Evolutionary conservation across 2,888 invertebrate species (phyloP).

Genomic region (Heliconius hortense): DNA sequence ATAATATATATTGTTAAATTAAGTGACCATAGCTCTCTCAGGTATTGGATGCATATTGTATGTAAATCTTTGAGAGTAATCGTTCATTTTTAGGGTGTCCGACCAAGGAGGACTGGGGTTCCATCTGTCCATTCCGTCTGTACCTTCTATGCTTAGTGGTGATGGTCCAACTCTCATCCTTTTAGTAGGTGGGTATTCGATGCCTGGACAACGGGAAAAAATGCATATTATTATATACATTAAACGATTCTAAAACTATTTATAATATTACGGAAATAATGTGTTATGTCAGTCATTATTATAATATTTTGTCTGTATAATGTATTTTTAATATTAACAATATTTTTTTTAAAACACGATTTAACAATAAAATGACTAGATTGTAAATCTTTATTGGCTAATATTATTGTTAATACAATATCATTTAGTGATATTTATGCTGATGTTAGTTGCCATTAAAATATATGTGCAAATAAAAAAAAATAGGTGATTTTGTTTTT

Average conservation of each 20-base stretch:
- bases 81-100: constrained; percentile 89
- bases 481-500: too few relatives aligned
- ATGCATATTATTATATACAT: not conserved
- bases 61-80: constrained; percentile 89
- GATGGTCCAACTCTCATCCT: constrained; percentile 66
- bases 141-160: constrained; percentile 67
- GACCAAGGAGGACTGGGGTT: constrained; percentile 94
- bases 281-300: not conserved
- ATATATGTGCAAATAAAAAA: not conserved
- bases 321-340: constrained; percentile 16
- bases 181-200: constrained; percentile 70
- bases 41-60: constrained; percentile 87
- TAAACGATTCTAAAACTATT: not conserved
- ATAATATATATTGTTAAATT: constrained; percentile 43
- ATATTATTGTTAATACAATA: constrained; percentile 15
- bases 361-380: constrained; percentile 16
- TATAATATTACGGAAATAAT: constrained; percentile 1
- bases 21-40: constrained; percentile 81
- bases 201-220: constrained; percentile 50
- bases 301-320: not conserved
- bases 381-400: constrained; percentile 16
- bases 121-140: constrained; percentile 92
- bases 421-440: not conserved
- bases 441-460: constrained; percentile 10
- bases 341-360: constrained; percentile 13